Conservation (phyloP, 2,888 invertebrate genomes). For the Drosophila bunnanda region DNA sequence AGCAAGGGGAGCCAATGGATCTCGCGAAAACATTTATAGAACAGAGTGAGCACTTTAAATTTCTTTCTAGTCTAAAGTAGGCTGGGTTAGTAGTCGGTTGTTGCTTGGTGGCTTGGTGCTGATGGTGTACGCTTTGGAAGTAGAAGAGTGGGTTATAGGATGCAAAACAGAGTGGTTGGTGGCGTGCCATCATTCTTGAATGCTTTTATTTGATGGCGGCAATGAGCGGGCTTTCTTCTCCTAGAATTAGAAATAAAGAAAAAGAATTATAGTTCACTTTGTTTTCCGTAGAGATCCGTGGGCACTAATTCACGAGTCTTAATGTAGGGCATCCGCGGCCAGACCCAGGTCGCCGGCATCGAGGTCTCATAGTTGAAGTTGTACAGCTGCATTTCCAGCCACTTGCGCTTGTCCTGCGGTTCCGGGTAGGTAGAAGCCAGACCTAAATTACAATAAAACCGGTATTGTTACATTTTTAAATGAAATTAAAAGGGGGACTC, state of each 20-base stretch:
- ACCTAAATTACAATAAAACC: conserved; percentile 85
- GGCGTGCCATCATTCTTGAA: conserved; percentile 68
- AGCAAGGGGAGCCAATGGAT: conserved; percentile 17
- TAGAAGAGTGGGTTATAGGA: conserved; percentile 68
- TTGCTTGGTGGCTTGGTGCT: conserved; percentile 58
- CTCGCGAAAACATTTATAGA: conserved; percentile 18
- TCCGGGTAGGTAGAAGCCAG: conserved; percentile 94
- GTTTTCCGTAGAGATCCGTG: conserved; percentile 79
- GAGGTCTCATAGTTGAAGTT: conserved; percentile 91
- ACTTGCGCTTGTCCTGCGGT: conserved; percentile 90
- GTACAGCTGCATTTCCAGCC: conserved; percentile 91
- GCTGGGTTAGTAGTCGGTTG: conserved; percentile 59
- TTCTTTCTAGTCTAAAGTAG: conserved; percentile 36
- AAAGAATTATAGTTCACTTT: conserved; percentile 50
- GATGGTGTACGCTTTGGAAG: conserved; percentile 62
- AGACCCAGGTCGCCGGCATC: conserved; percentile 89
- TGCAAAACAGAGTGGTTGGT: conserved; percentile 70
- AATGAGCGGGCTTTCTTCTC: conserved; percentile 80
- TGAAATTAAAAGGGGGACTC: not conserved
- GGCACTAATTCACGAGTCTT: conserved; percentile 83
- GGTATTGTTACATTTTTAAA: not conserved
- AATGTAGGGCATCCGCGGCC: conserved; percentile 85
- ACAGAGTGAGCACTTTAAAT: conserved; percentile 49
- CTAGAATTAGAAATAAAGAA: conserved; percentile 63
- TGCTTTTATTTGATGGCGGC: conserved; percentile 77